These are phyloP conservation scores for Catostylus mosaicus DNA, from an alignment of 30 jellyfish, hydroid and myxozoan species.

Conservation along the genomic window DNA sequence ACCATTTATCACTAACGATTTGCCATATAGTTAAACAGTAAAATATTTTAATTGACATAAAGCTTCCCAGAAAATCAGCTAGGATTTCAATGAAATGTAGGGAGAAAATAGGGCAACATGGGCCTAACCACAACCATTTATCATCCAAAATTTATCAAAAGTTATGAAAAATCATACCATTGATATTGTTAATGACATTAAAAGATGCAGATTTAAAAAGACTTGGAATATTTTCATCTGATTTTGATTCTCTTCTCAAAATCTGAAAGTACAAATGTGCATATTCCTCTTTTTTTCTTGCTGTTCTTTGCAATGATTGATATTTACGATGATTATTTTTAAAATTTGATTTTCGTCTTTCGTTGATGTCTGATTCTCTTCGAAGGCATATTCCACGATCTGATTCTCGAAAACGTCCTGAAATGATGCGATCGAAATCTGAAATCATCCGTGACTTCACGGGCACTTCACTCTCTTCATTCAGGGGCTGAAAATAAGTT, in stretches of 20 bases:
- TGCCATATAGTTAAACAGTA: too few relatives aligned
- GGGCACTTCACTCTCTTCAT: conserved; percentile 35
- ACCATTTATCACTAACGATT: too few relatives aligned
- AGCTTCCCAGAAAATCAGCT: too few relatives aligned
- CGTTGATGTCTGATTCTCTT: background rate
- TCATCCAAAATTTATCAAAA: too few relatives aligned
- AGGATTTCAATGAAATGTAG: too few relatives aligned
- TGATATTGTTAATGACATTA: background rate
- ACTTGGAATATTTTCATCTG: conserved; percentile 50
- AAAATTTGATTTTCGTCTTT: background rate
- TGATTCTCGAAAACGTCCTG: background rate
- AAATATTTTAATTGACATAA: too few relatives aligned
- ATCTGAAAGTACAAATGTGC: conserved; percentile 51
- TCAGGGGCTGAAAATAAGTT: conserved; percentile 31
- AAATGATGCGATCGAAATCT: background rate
- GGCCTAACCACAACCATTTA: too few relatives aligned
- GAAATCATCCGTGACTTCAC: background rate
- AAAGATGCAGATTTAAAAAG: conserved; percentile 7
- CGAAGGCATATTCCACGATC: conserved; percentile 16
- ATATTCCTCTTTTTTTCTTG: conserved; percentile 40
- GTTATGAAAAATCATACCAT: background rate
- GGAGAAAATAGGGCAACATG: too few relatives aligned
- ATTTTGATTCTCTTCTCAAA: conserved; percentile 50
- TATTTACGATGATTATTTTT: conserved; percentile 13
- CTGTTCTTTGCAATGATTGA: conserved; percentile 51